Evolutionary conservation across 2,888 invertebrate species (phyloP), one percentile per base, ranked within the genome.

Genomic region (Lysandra coridon): DNA sequence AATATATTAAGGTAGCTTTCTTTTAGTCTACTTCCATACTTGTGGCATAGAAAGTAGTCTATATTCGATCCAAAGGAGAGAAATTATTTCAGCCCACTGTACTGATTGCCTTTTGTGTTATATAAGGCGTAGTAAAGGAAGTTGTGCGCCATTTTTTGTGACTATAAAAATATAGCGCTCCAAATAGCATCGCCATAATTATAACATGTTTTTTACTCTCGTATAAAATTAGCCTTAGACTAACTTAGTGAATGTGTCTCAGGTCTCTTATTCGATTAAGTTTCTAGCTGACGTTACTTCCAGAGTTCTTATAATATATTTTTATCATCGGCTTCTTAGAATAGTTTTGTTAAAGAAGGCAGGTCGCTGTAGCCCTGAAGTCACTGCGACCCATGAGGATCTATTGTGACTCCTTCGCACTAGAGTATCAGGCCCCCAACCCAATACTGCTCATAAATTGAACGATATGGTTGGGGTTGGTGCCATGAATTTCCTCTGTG

Each of bases 161-260:
- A 7, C 57, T 76, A 76, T 76, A 76, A 76, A 75, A 76, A 76
- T 76, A 76, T 57, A 76, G 30, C 53, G 76, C 76, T 76, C 76
- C 33, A 76, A 76, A 76, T 76, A 57, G 49, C 76, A 76, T 76
- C 76, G 49, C 76, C 76, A 76, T 76, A 74, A 23, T 74, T 76
- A 57, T 76, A 17, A 57, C 49, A 33, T 33, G 33, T 76, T 76
- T 76, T 75, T 74, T 44, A 44, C 3, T 49, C 49, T 75, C 69
- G 69, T 69, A 37, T 33, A 69, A 69, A 69, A 69, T 69, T 33
- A 69, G 69, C 37, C 33, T 69, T 14, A 69, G 33, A 69, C 37
- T 17, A 33, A 69, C 14, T 49, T 10, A 49, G 49, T 49, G 49
- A 49, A 49, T 49, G 49, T 23, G 23, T 23, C 23, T 23, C 23